A percentile compares a stretch with the other conserved stretches of the same genome.
Evolutionary conservation across 2,888 invertebrate species (phyloP).

Genomic region (Agrotis clavis): DNA sequence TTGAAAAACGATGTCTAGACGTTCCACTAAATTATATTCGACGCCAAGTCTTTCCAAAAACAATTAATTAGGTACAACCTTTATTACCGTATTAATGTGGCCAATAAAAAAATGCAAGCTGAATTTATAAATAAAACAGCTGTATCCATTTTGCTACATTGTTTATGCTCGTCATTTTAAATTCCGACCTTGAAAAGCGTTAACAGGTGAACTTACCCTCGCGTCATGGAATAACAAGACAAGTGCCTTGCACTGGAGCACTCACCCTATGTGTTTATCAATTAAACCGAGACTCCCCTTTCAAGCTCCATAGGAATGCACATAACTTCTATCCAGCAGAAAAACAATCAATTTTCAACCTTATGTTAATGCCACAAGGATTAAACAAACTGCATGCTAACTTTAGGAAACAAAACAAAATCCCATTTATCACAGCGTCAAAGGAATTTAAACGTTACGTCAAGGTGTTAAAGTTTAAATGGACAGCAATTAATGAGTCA

Average conservation of each 20-base stretch:
- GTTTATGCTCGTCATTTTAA: conserved; percentile 7
- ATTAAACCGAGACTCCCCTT: conserved; percentile 80
- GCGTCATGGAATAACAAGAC: conserved; percentile 52
- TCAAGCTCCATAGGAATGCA: conserved; percentile 74
- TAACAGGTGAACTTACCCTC: conserved; percentile 63
- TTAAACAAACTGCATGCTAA: conserved; percentile 38
- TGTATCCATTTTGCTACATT: conserved; percentile 6
- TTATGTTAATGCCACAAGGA: conserved; percentile 41
- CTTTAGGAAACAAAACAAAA: conserved; percentile 58
- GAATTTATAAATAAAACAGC: conserved; percentile 19
- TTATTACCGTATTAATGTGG: too few species aligned
- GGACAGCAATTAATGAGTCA: conserved; percentile 69
- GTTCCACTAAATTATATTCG: background rate
- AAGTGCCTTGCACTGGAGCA: conserved; percentile 59
- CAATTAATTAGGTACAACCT: too few species aligned
- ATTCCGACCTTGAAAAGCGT: conserved; percentile 36
- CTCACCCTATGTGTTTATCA: conserved; percentile 81
- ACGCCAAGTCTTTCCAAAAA: background rate
- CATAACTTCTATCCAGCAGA: conserved; percentile 2
- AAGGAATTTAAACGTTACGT: conserved; percentile 78
- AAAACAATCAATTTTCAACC: conserved; percentile 55
- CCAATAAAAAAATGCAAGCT: background rate
- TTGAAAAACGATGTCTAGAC: too few species aligned
- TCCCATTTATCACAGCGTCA: conserved; percentile 67
- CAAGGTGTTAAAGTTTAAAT: conserved; percentile 77